Base-by-base conservation (phyloP, 2,113 vertebrate species). In the Periophthalmodon schlosseri region DNA sequence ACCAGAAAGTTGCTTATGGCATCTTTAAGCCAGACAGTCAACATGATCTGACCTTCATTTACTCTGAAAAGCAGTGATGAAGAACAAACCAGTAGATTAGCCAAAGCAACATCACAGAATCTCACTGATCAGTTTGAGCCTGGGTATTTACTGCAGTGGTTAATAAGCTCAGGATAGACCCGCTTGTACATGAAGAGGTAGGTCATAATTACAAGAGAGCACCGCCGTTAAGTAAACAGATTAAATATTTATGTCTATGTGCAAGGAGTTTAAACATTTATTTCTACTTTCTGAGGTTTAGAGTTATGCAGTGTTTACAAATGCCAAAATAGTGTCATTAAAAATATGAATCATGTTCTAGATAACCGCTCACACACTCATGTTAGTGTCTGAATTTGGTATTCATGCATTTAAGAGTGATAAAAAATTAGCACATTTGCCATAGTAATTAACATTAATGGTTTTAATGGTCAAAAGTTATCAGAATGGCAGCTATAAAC, bases 31-130 rank as follows among this genome's bases (percentile, higher is more conserved):
- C 83, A 70, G 65, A 39, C 80, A 77, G 79, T 64, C 39, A 69
- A 79, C 75, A 74, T 76, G 87, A 74, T 82, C 83, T 46, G 86
- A 92, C 91, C 91, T 93, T 91, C 85, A 85, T 76, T 83, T 86
- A 82, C 73, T 69, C 72, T 28, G 28, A 28, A 28, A 28, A 28
- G 3, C 28, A 28, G 28, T 28, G 28, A 28, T 28, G 28, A 28
- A 28, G 28, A 28, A 85, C 72, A 71, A 50, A 23, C 23, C 65
- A 49, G 11, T 57, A 81, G 57, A 73, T 57, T 63, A 34, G 74
- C 49, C 21, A 46, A 50, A 36, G 66, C 63, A 77, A 68, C 76
- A 39, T 66, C 33, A 36, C 34, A 66, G 74, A 81, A 72, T 81
- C 68, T 78, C 78, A 87, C 74, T 82, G 87, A 89, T 90, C 75